A percentile compares a stretch with the other conserved stretches of the same genome.
Evolutionary conservation across 30 jellyfish, hydroid and myxozoan species (phyloP).

Genomic region (Nemopilema nomurai): DNA sequence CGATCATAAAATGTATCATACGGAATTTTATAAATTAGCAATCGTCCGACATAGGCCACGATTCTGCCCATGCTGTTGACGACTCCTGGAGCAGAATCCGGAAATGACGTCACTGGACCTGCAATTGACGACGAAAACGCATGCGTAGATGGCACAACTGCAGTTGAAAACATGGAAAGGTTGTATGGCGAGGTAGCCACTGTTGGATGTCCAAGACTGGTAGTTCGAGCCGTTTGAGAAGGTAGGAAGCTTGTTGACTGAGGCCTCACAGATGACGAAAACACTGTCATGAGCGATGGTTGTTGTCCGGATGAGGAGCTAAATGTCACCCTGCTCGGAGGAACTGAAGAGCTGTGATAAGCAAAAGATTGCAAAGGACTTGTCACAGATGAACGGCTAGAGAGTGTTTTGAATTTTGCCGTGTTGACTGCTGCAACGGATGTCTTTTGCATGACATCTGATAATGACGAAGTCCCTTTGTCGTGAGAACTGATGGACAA

Average conservation of each 20-base stretch:
- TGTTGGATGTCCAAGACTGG: not conserved
- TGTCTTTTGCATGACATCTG: not conserved
- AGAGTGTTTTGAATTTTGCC: too few species aligned
- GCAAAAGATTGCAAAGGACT: not conserved
- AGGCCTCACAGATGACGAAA: not conserved
- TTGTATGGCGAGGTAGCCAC: not conserved
- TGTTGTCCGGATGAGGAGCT: not conserved
- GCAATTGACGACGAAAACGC: slow-evolving; percentile 1
- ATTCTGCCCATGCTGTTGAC: slow-evolving; percentile 57
- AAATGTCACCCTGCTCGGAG: not conserved
- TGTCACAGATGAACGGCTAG: not conserved
- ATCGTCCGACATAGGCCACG: slow-evolving; percentile 49
- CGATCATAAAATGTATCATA: slow-evolving; percentile 60
- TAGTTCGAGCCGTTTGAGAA: not conserved
- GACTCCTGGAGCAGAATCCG: slow-evolving; percentile 45
- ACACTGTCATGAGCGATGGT: not conserved
- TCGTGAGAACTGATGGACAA: not conserved
- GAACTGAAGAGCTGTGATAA: not conserved
- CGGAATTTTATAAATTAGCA: slow-evolving; percentile 36
- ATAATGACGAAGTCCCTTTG: not conserved
- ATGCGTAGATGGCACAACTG: not conserved
- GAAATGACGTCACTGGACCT: slow-evolving; percentile 1
- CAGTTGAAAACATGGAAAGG: not conserved
- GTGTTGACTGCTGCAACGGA: not conserved
- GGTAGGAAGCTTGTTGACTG: not conserved